Base-by-base conservation (phyloP, 2,888 invertebrate genomes). In the Dynastes maya region DNA sequence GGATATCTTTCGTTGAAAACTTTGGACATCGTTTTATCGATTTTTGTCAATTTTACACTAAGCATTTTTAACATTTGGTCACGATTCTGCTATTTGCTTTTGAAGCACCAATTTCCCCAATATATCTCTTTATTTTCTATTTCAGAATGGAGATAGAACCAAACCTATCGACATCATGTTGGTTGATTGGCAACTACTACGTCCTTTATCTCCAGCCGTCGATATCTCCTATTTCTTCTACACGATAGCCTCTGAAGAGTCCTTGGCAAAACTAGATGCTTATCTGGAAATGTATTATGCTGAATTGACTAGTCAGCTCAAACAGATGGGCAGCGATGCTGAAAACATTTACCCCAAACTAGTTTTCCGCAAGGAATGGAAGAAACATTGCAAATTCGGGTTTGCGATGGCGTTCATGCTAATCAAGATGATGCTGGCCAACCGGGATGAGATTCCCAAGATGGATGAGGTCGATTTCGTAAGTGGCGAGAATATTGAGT, bases 151-250 rank as follows among this genome's bases (percentile, higher is more conserved):
- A 8, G 5, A 29, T 32, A n/a, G 71, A 77, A 22, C 77, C 2
- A 29, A 55, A 8, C 27, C 16, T 1, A 49, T 16, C 16, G 49
- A 49, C n/a, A 9, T 45, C 6, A 68, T 65, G 51, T 40, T 77
- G 1, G 27, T 81, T 32, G 81, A 80, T 51, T 80, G 79, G 78
- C 81, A 81, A 77, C 16, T 76, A 40, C 22, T 78, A 13, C 65
- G 77, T 6, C 61, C 77, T 11, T 80, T 75, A 11, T 82, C 84
- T n/a, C 85, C 85, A 0, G 85, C 82, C 11, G 78, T 83, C 49
- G 88, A 88, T 77, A 75, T 88, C 45, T 79, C 84, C 3, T 86
- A 87, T 76, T 81, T 86, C 76, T 63, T 87, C 22, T 86, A 84
- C 68, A 83, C 83, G n/a, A 83, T 82, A 40, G 80, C 83, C 40